phyloP scores from a whole-genome alignment of 1,140 invertebrate species.

The Drosophila melanogaster region DNA sequence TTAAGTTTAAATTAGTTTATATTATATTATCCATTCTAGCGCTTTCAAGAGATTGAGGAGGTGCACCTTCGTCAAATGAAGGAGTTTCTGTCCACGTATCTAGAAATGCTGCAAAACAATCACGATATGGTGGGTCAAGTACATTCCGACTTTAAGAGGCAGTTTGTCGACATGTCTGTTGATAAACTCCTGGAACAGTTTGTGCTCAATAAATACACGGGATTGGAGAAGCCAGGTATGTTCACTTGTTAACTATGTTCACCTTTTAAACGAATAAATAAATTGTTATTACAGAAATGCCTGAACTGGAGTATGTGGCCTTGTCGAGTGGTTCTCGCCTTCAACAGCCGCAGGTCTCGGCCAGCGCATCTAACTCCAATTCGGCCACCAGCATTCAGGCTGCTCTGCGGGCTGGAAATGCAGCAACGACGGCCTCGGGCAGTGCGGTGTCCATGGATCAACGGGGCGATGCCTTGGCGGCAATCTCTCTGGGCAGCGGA shows the following conservation, averaged over 20 bases:
- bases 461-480: slow-evolving; percentile 60
- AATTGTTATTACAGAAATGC: slow-evolving; percentile 61
- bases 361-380: slow-evolving; percentile 73
- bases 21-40: slow-evolving; percentile 83
- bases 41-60: slow-evolving; percentile 97
- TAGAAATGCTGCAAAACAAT: slow-evolving; percentile 94
- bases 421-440: slow-evolving; percentile 43
- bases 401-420: slow-evolving; percentile 54
- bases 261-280: too few species aligned
- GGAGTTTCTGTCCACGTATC: slow-evolving; percentile 95
- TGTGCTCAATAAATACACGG: slow-evolving; percentile 95
- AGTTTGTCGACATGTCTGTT: slow-evolving; percentile 95
- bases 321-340: slow-evolving; percentile 63
- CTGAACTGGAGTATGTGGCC: slow-evolving; percentile 72
- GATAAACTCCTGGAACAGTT: slow-evolving; percentile 96
- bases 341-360: slow-evolving; percentile 61
- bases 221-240: slow-evolving; percentile 94
- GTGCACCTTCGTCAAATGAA: slow-evolving; percentile 97
- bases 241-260: too few species aligned
- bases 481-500: slow-evolving; percentile 70
- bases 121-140: slow-evolving; percentile 95
- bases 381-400: slow-evolving; percentile 77
- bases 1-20: background rate
- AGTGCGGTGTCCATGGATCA: slow-evolving; percentile 73
- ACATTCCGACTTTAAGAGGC: slow-evolving; percentile 94